Percentiles rank a stretch among this genome's conserved stretches.
These are phyloP conservation scores for Papilio xuthus DNA, from an alignment of 1,140 invertebrate species.

Conservation along the genomic window DNA sequence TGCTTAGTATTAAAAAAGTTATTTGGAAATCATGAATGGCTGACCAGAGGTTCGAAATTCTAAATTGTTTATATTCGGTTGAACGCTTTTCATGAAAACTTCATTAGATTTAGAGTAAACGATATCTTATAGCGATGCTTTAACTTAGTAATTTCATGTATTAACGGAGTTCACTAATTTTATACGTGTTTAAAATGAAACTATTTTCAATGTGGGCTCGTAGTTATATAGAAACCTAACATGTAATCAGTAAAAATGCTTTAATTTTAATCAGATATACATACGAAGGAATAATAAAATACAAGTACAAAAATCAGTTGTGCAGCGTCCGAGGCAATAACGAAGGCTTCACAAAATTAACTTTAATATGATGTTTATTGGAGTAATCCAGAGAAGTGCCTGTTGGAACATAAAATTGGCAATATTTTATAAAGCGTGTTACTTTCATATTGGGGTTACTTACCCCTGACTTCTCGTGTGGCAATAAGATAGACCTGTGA, in stretches of 20 bases:
- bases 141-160: slow-evolving; percentile 76
- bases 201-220: slow-evolving; percentile 68
- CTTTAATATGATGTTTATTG: slow-evolving; percentile 80
- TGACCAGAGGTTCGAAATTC: slow-evolving; percentile 72
- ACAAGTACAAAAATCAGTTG: slow-evolving; percentile 71
- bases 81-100: slow-evolving; percentile 67
- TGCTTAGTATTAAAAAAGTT: slow-evolving; percentile 73
- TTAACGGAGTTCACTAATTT: slow-evolving; percentile 76
- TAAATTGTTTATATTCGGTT: slow-evolving; percentile 71
- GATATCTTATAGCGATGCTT: slow-evolving; percentile 81
- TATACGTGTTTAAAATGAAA: slow-evolving; percentile 68
- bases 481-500: slow-evolving; percentile 47
- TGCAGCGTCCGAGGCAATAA: slow-evolving; percentile 70
- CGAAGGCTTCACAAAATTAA: slow-evolving; percentile 76
- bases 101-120: slow-evolving; percentile 77
- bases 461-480: slow-evolving; percentile 43
- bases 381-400: slow-evolving; percentile 81
- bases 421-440: slow-evolving; percentile 79
- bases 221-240: slow-evolving; percentile 59
- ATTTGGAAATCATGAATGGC: slow-evolving; percentile 70
- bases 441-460: slow-evolving; percentile 65
- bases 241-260: slow-evolving; percentile 64
- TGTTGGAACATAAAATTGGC: slow-evolving; percentile 80
- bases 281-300: slow-evolving; percentile 65
- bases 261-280: slow-evolving; percentile 62